phyloP scores from a whole-genome alignment of 64 coral and sea anemone genomes.

The Actinia equina region DNA sequence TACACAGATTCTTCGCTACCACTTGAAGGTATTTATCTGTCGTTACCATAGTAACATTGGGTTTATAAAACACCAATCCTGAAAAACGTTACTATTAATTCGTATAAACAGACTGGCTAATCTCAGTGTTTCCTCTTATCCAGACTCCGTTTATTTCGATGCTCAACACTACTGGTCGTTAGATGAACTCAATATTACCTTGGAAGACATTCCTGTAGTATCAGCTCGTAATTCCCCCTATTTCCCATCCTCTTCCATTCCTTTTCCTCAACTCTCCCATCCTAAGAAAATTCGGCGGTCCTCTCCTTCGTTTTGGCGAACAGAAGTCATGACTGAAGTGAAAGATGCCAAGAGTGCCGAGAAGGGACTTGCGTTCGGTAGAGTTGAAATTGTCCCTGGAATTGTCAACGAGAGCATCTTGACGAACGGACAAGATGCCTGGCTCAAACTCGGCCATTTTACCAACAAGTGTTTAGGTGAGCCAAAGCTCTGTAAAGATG shows the following conservation, averaged over 20 bases:
- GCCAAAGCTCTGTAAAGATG: slow-evolving; percentile 66
- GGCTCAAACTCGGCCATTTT: slow-evolving; percentile 81
- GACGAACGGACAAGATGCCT: slow-evolving; percentile 78
- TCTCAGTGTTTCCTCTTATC: neutral
- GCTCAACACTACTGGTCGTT: slow-evolving; percentile 87
- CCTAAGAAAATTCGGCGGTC: slow-evolving; percentile 15
- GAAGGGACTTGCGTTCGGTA: slow-evolving; percentile 53
- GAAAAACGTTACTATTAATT: neutral
- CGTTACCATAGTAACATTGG: neutral
- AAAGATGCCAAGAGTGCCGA: slow-evolving; percentile 44
- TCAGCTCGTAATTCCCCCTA: neutral
- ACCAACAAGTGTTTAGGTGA: slow-evolving; percentile 85
- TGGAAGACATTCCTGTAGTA: slow-evolving; percentile 15
- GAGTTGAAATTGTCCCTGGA: slow-evolving; percentile 19
- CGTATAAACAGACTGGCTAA: neutral
- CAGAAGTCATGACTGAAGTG: slow-evolving; percentile 47
- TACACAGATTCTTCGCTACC: slow-evolving; percentile 3
- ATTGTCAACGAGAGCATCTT: slow-evolving; percentile 62
- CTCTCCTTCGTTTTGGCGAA: slow-evolving; percentile 46
- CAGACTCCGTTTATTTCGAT: slow-evolving; percentile 84
- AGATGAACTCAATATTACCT: slow-evolving; percentile 67
- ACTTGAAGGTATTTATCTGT: neutral
- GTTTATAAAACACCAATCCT: neutral
- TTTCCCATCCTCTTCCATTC: neutral
- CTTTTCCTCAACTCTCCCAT: neutral